These are phyloP conservation scores for Pachycephala philippinensis DNA, from an alignment of 2,113 vertebrate species.

Conservation along the genomic window DNA sequence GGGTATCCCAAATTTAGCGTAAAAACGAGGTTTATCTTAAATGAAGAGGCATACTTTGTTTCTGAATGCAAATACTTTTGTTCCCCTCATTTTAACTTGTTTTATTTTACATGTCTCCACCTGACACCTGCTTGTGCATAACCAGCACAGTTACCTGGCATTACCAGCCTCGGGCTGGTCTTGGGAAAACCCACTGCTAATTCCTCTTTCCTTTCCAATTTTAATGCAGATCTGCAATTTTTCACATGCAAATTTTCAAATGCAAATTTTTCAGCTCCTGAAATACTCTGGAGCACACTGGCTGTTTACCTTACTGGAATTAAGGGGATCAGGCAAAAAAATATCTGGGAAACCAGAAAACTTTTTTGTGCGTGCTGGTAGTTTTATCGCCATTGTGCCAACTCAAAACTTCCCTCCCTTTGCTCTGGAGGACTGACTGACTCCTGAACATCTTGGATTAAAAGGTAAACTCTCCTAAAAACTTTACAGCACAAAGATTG, in stretches of 20 bases:
- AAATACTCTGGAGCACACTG: background rate
- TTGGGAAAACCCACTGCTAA: conserved; percentile 31
- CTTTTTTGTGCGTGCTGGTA: background rate
- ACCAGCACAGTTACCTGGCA: background rate
- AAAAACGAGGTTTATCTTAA: background rate
- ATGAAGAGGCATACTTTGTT: background rate
- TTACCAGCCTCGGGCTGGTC: background rate
- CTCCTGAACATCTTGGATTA: background rate
- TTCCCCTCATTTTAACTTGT: background rate
- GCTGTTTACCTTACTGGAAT: conserved; percentile 16
- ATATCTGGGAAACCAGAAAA: conserved; percentile 24
- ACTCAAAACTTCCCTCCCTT: background rate
- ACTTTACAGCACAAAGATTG: background rate
- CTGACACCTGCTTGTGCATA: background rate
- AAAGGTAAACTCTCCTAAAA: background rate
- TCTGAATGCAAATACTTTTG: background rate
- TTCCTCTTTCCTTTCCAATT: conserved; percentile 26
- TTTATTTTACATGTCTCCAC: background rate
- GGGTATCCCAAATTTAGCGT: background rate
- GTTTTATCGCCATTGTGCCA: background rate
- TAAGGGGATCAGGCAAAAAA: conserved; percentile 20
- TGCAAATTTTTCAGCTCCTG: background rate
- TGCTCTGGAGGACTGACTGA: background rate
- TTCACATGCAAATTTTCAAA: conserved; percentile 23
- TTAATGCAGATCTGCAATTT: conserved; percentile 26